A percentile compares a stretch with the other conserved stretches of the same genome.
phyloP scores from a whole-genome alignment of 2,113 vertebrate genomes.

The Heterotis niloticus region DNA sequence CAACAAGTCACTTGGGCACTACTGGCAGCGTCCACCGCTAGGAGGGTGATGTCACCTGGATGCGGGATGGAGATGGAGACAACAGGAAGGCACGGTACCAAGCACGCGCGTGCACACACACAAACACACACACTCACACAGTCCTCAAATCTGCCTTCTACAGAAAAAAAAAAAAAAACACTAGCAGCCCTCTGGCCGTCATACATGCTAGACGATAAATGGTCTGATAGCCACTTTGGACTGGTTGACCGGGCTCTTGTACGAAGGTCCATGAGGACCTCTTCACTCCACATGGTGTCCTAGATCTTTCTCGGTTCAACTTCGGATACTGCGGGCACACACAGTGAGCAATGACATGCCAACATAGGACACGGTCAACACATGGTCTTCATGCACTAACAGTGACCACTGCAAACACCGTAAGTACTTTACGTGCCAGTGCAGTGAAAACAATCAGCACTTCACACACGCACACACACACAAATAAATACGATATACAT shows the following conservation, averaged over 20 bases:
- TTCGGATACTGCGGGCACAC: neutral
- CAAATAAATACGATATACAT: too few species aligned
- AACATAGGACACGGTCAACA: neutral
- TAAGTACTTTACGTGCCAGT: neutral
- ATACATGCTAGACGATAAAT: too few species aligned
- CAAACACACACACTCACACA: neutral
- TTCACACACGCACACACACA: neutral
- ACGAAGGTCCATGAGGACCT: too few species aligned
- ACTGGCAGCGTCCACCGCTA: neutral
- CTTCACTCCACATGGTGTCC: too few species aligned
- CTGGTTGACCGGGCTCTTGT: neutral
- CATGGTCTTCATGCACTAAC: too few species aligned
- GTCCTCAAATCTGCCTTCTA: neutral
- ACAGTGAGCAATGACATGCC: neutral
- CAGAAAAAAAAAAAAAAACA: neutral
- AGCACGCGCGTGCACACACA: neutral
- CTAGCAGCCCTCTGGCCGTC: neutral
- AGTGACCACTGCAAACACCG: neutral
- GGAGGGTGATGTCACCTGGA: neutral
- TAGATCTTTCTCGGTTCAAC: too few species aligned
- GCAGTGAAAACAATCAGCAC: neutral
- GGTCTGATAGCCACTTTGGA: too few species aligned
- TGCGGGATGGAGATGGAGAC: neutral
- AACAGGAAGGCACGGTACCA: too few species aligned
- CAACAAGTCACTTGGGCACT: neutral